phyloP scores from a whole-genome alignment of 2,113 vertebrate species.

The Fukomys damarensis region DNA sequence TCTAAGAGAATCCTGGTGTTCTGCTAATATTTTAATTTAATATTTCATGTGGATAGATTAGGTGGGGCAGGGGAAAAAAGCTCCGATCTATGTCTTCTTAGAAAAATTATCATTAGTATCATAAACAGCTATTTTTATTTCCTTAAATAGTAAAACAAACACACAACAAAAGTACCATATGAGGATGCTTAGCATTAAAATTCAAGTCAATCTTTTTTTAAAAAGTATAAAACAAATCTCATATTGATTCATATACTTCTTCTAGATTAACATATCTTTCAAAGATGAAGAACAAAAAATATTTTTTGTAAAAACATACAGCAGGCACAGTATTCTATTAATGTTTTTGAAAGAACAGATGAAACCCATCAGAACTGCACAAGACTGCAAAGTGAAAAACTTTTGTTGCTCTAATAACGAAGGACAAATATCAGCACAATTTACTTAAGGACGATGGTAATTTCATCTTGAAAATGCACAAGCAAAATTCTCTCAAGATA shows the following conservation, averaged over 20 bases:
- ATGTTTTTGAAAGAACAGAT: conserved; percentile 62
- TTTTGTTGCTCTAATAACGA: conserved; percentile 47
- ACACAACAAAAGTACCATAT: background rate
- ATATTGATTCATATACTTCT: conserved; percentile 41
- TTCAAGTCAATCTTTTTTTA: conserved; percentile 20
- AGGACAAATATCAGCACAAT: conserved; percentile 42
- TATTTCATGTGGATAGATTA: background rate
- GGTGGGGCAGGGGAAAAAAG: background rate
- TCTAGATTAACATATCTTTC: conserved; percentile 58
- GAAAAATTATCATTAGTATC: background rate
- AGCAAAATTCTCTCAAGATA: conserved; percentile 61
- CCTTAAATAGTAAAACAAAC: background rate
- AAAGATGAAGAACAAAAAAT: conserved; percentile 77
- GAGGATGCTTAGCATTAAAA: conserved; percentile 2
- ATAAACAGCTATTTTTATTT: conserved; percentile 43
- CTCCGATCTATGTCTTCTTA: background rate
- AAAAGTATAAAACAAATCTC: conserved; percentile 46
- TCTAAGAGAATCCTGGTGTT: background rate
- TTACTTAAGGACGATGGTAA: conserved; percentile 33
- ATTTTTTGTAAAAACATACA: conserved; percentile 71
- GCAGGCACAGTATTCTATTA: conserved; percentile 30
- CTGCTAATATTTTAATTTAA: conserved; percentile 25
- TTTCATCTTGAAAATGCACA: conserved; percentile 55
- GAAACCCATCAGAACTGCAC: background rate
- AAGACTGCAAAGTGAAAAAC: conserved; percentile 28